Conservation (phyloP, 2,797 vertebrate genomes). For the Oryzias dopingdopingensis region DNA sequence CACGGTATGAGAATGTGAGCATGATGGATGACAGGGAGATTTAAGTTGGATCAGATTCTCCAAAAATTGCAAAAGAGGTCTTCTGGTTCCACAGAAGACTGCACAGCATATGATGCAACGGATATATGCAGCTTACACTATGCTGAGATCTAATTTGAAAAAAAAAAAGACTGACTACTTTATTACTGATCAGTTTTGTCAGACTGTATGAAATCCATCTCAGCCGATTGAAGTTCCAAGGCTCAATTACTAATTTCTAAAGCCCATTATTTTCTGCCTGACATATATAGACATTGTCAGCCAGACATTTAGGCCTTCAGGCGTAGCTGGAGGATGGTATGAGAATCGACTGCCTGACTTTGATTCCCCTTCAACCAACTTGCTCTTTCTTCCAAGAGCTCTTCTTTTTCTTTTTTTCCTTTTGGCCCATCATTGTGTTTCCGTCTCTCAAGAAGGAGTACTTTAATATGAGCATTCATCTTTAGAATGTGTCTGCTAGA, state of each 20-base stretch:
- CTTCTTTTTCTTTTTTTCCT: constrained; percentile 9
- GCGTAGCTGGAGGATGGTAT: constrained; percentile 63
- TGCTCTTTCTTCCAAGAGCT: constrained; percentile 30
- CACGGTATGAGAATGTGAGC: constrained; percentile 1
- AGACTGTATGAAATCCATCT: constrained; percentile 50
- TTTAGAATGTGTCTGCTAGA: constrained; percentile 44
- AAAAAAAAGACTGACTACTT: constrained; percentile 32
- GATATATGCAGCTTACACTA: constrained; percentile 9
- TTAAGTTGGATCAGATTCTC: constrained; percentile 3
- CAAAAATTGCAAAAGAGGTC: constrained; percentile 3
- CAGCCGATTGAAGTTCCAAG: constrained; percentile 57
- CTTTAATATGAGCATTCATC: constrained; percentile 48
- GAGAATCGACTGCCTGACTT: constrained; percentile 47
- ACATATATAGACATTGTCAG: constrained; percentile 68
- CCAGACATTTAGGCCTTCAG: constrained; percentile 64
- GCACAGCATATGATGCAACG: background rate
- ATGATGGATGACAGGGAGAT: constrained; percentile 3
- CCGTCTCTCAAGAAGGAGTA: constrained; percentile 32
- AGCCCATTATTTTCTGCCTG: constrained; percentile 71
- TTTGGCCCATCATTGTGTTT: constrained; percentile 39
- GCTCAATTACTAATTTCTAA: constrained; percentile 56
- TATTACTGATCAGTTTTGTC: constrained; percentile 59
- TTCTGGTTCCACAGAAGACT: background rate
- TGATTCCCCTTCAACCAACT: constrained; percentile 62
- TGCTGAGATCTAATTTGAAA: background rate